These are phyloP conservation scores for Enteromius viviparus DNA, from an alignment of 2,797 vertebrate species.

Conservation along the genomic window DNA sequence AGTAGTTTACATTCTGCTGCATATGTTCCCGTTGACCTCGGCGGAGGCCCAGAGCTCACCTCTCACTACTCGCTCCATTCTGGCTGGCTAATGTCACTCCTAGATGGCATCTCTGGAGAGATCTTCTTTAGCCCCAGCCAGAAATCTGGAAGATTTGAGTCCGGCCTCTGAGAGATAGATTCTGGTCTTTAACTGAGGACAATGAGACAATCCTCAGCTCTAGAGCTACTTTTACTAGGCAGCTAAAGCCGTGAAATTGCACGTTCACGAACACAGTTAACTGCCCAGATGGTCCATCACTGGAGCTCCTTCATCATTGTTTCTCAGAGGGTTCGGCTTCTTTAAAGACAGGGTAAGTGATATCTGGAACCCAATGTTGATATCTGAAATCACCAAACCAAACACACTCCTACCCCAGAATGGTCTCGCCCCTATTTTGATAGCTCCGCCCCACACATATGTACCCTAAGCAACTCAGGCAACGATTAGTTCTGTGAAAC, in stretches of 20 bases:
- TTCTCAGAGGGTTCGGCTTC: neutral
- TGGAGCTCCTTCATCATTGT: neutral
- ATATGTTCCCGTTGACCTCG: too few relatives aligned
- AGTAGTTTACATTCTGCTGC: neutral
- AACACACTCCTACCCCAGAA: too few relatives aligned
- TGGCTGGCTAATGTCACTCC: neutral
- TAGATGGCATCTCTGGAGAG: neutral
- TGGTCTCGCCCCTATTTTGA: too few relatives aligned
- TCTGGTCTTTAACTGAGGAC: neutral
- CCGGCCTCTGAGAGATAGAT: neutral
- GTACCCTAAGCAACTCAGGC: too few relatives aligned
- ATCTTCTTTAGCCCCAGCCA: neutral
- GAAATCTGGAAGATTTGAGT: neutral
- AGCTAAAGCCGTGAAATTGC: neutral
- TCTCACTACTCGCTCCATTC: neutral
- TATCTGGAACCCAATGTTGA: too few relatives aligned
- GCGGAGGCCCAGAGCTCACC: neutral
- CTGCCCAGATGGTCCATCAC: neutral
- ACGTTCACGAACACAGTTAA: too few relatives aligned
- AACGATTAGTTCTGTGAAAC: too few relatives aligned
- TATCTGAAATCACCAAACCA: too few relatives aligned
- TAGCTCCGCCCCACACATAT: too few relatives aligned
- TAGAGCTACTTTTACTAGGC: neutral
- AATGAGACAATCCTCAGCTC: neutral
- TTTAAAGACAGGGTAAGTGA: too few relatives aligned